phyloP scores from a whole-genome alignment of 2,797 vertebrate genomes.

The Brachyalestes nurse region DNA sequence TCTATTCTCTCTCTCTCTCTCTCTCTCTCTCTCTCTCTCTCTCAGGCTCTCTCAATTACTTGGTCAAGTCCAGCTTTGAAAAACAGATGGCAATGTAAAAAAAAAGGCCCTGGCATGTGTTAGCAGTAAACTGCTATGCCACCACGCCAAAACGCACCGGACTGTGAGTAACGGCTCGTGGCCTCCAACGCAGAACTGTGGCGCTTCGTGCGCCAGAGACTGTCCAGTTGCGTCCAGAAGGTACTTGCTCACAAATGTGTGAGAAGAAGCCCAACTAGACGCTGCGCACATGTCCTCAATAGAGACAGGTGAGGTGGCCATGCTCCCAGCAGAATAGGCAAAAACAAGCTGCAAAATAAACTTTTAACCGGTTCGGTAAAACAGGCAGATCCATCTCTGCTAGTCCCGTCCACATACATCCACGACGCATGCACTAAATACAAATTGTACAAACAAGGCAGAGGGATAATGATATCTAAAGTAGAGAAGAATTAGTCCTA shows the following conservation, averaged over 20 bases:
- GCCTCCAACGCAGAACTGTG: slow-evolving; percentile 7
- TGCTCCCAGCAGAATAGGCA: not conserved
- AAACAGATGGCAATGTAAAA: slow-evolving; percentile 46
- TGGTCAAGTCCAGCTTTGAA: slow-evolving; percentile 34
- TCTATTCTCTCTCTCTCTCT: slow-evolving; percentile 6
- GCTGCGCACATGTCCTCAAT: slow-evolving; percentile 31
- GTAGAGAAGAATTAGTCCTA: not conserved
- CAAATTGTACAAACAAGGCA: not conserved
- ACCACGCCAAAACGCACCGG: slow-evolving; percentile 32
- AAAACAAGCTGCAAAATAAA: not conserved
- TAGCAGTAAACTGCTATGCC: slow-evolving; percentile 39
- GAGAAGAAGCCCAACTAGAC: slow-evolving; percentile 25
- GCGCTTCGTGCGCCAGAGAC: slow-evolving; percentile 25
- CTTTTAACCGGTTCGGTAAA: slow-evolving; percentile 13
- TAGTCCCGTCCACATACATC: not conserved
- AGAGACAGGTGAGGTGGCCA: slow-evolving; percentile 17
- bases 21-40: not conserved
- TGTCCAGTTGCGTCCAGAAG: slow-evolving; percentile 31
- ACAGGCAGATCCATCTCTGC: not conserved
- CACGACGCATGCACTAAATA: not conserved
- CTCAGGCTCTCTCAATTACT: not conserved
- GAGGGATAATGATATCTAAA: not conserved
- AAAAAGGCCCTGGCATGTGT: slow-evolving; percentile 42
- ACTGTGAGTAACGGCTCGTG: slow-evolving; percentile 45
- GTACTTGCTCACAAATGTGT: slow-evolving; percentile 29